phyloP scores from a whole-genome alignment of 1,140 invertebrate genomes.

The Battus philenor region DNA sequence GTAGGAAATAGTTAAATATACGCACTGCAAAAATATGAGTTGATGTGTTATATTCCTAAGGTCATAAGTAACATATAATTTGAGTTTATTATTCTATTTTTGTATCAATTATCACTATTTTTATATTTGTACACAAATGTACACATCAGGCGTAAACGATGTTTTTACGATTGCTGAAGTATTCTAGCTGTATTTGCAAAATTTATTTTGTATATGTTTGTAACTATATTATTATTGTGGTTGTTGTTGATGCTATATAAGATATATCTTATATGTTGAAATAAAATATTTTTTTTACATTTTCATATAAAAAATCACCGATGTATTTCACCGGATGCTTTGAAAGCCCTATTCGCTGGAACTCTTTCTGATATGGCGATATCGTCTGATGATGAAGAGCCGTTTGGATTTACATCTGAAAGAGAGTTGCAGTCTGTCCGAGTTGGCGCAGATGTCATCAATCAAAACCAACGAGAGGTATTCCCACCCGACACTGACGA shows the following conservation, averaged over 20 bases:
- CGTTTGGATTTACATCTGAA: conserved; percentile 18
- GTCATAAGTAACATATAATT: conserved; percentile 27
- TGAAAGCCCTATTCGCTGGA: conserved; percentile 15
- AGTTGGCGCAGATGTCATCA: conserved; percentile 28
- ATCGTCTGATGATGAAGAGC: conserved; percentile 21
- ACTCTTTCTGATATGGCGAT: conserved; percentile 17
- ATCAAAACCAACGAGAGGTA: conserved; percentile 33
- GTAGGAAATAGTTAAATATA: conserved; percentile 29
- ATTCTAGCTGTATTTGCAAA: conserved; percentile 14
- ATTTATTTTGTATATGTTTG: conserved; percentile 11
- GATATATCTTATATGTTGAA: conserved; percentile 13
- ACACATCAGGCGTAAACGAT: conserved; percentile 18
- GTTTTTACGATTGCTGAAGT: conserved; percentile 10
- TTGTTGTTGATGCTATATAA: conserved; percentile 18
- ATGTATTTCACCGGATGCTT: conserved; percentile 16
- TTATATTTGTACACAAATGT: conserved; percentile 21
- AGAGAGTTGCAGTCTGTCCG: conserved; percentile 16
- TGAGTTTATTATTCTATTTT: conserved; percentile 27
- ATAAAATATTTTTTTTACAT: conserved; percentile 14
- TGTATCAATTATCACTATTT: conserved; percentile 18
- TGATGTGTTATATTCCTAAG: conserved; percentile 29
- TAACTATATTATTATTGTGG: conserved; percentile 12
- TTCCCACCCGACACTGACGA: conserved; percentile 17
- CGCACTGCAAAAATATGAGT: conserved; percentile 24
- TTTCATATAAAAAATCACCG: conserved; percentile 18